Evolutionary conservation across 2,113 vertebrate genomes (phyloP), one percentile per base, ranked within the genome.

Genomic region (Psettodes erumei): DNA sequence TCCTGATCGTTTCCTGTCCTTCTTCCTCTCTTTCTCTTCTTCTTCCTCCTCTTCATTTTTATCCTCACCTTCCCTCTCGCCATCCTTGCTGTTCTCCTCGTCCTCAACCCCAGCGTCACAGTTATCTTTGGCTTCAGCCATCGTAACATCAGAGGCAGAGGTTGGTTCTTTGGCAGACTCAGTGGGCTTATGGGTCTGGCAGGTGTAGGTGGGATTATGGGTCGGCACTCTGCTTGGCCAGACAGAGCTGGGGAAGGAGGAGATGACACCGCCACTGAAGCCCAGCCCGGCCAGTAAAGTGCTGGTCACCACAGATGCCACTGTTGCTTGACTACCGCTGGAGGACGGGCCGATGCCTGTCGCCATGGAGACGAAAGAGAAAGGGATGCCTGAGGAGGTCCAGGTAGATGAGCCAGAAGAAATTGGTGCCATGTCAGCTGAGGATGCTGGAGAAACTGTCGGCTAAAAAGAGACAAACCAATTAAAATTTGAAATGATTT

Each of bases 351-450:
- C 95, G 69, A 98, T 98, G 54, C 98, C 98, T 0, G 98, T 99
- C 5, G 98, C 98, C 96, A 99, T 98, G 58, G 98, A 99, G 48
- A 99, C 97, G 0, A 99, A 98, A 16, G 98, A 98, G 93, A 99
- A 99, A 27, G 96, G 97, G 71, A 99, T 95, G 66, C 97, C 97
- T 0, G 98, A 97, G 68, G 97, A 97, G 2, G 97, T 98, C 98
- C 98, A 99, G 23, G 98, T 99, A 28, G 98, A 99, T 25, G 98
- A 98, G 30, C 98, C 97, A 0, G 97, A 98, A 84, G 97, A 98
- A 94, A 99, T 99, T 79, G 98, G 98, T 67, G 98, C 98, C 98
- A 99, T 99, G 92, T 98, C 98, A 0, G 97, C 97, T 0, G 97
- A 98, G 53, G 97, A 97, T 68, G 96, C 98, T 28, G 98, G 96